Evolutionary conservation across 2,113 vertebrate species (phyloP).

Genomic region (Cottus gobio): DNA sequence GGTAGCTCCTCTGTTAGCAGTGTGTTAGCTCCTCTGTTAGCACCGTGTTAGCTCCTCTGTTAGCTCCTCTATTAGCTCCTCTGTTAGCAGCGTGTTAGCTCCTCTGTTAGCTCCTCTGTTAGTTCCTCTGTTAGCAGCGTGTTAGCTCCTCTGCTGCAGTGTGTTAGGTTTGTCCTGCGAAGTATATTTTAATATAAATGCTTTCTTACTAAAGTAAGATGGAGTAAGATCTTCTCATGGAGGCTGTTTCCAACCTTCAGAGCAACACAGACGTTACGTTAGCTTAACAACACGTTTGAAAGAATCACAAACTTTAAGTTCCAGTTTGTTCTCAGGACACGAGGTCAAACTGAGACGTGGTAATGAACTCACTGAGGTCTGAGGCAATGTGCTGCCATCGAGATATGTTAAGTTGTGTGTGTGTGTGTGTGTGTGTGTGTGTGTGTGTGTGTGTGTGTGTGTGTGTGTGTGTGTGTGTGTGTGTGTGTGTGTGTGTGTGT

Average conservation of each 20-base stretch:
- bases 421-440: slow-evolving; percentile 3
- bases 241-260: background rate
- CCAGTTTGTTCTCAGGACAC: background rate
- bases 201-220: background rate
- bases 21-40: background rate
- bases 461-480: slow-evolving; percentile 13
- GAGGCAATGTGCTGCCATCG: slow-evolving; percentile 20
- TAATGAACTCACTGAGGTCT: background rate
- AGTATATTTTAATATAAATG: no score
- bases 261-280: background rate
- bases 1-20: background rate
- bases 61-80: no score
- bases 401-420: slow-evolving; percentile 12
- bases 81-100: background rate
- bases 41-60: no score
- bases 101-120: background rate
- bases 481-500: slow-evolving; percentile 10
- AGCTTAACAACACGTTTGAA: background rate
- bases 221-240: background rate
- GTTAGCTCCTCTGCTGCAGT: no score
- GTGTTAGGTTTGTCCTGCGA: background rate
- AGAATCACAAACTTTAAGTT: background rate
- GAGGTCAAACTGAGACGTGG: background rate
- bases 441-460: background rate
- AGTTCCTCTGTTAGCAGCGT: no score